A percentile compares a stretch with the other conserved stretches of the same genome.
phyloP scores from a whole-genome alignment of 2,888 invertebrate species.

The Chrysopilus asiliformis region DNA sequence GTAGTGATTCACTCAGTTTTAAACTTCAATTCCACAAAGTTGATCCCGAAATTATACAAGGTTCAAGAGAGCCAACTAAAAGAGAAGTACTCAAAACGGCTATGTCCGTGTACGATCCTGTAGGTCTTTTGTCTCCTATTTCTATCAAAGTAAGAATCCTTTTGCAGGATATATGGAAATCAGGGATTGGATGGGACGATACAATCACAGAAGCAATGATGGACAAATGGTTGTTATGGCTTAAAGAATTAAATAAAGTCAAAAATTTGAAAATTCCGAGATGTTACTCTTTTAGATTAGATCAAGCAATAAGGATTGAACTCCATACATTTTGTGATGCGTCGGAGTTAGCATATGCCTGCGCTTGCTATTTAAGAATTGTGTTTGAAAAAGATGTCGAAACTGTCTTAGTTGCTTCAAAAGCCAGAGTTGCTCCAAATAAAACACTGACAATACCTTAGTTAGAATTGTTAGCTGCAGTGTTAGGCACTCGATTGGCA shows the following conservation, averaged over 20 bases:
- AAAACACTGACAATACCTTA: constrained; percentile 1
- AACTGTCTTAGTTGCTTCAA: background rate
- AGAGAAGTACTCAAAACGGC: no score
- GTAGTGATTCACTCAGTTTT: no score
- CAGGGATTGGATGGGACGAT: no score
- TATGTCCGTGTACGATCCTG: background rate
- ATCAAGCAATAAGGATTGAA: background rate
- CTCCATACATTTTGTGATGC: constrained; percentile 1
- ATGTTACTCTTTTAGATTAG: background rate
- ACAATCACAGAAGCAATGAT: background rate
- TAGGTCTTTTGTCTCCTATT: background rate
- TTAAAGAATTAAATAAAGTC: background rate
- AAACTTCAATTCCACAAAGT: no score
- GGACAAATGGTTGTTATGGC: constrained; percentile 2
- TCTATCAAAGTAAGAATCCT: background rate
- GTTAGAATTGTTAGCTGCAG: background rate
- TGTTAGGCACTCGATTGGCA: background rate
- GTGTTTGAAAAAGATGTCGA: background rate
- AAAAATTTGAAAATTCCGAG: background rate
- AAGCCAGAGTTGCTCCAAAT: background rate
- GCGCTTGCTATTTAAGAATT: background rate
- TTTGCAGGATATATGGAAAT: background rate
- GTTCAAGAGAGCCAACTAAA: no score
- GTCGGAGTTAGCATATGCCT: constrained; percentile 1
- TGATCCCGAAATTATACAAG: no score